Base-by-base conservation (phyloP, 2,888 invertebrate genomes). In the Dryobotodes eremita region DNA sequence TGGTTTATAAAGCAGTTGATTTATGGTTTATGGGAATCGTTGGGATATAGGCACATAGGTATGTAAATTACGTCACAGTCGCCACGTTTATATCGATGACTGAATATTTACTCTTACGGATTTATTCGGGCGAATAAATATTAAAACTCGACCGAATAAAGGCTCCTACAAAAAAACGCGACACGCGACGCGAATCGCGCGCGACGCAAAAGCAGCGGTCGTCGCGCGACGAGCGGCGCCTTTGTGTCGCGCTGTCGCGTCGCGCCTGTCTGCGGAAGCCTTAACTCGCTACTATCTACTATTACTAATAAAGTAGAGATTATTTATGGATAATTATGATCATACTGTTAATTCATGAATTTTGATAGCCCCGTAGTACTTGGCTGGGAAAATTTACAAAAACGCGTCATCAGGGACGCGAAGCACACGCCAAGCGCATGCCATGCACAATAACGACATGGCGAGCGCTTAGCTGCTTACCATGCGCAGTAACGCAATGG, bases 11-110 rank as follows among this genome's bases (percentile, higher is more conserved):
- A 57, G n/a, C 74, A 46, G 42, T 59, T 10, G 31, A 46, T 73
- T 59, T 59, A 66, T n/a, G 50, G 20, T 57, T 64, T 72, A 23
- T 59, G n/a, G 17, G 17, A 66, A 46, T 46, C n/a, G n/a, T n/a
- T 46, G 46, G 42, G 46, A n/a, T 65, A 36, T 36, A 36, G 31
- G 3, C 31, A 36, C 31, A 5, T 23, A 31, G 10, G 4, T 61
- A 15, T 10, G 31, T 72, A 26, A 46, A 74, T 53, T 57, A 59
- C 68, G 69, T 78, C 53, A 69, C 11, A 46, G n/a, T 48, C 46
- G 8, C 61, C 11, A 50, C 15, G 31, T 50, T 48, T 55, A 64
- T 64, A 10, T 53, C 17, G 26, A 26, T 42, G 17, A 48, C 55
- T n/a, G 23, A 11, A 62, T 36, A n/a, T 17, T 66, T 10, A 65